A percentile compares a stretch with the other conserved stretches of the same genome.
Conservation (phyloP, 2,113 vertebrate species). For the Cryptomyrus ogoouensis region DNA sequence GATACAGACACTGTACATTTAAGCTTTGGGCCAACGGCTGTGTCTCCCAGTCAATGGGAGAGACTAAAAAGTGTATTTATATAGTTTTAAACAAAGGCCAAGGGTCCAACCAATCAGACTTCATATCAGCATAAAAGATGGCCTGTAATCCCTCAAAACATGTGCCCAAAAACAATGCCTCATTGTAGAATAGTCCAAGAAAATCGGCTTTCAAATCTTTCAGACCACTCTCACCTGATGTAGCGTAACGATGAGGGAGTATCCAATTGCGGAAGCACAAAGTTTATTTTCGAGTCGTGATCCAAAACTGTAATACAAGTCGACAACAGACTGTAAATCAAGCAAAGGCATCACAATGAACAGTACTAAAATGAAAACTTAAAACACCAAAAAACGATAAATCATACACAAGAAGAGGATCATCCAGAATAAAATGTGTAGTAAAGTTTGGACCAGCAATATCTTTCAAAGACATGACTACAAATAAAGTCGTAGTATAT, state of each 20-base stretch:
- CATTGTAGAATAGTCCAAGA: background rate
- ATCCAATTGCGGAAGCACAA: background rate
- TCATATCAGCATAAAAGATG: background rate
- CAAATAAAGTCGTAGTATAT: background rate
- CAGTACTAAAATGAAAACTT: background rate
- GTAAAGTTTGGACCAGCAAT: background rate
- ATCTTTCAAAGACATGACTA: background rate
- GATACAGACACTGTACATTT: background rate
- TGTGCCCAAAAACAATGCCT: background rate
- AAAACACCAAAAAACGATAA: background rate
- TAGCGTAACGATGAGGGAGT: background rate
- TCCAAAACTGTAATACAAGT: background rate
- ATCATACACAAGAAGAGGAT: background rate
- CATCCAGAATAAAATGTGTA: background rate
- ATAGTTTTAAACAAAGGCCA: background rate
- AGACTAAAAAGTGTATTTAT: background rate
- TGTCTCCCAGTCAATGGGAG: background rate
- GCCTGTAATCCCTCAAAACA: background rate
- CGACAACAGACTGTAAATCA: background rate
- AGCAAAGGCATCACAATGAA: background rate
- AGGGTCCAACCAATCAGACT: background rate
- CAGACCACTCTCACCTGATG: background rate
- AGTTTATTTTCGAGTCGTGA: background rate
- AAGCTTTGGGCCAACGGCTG: constrained; percentile 2
- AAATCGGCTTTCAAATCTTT: background rate